phyloP scores from a whole-genome alignment of 2,113 vertebrate species.

The Pelusios castaneus region DNA sequence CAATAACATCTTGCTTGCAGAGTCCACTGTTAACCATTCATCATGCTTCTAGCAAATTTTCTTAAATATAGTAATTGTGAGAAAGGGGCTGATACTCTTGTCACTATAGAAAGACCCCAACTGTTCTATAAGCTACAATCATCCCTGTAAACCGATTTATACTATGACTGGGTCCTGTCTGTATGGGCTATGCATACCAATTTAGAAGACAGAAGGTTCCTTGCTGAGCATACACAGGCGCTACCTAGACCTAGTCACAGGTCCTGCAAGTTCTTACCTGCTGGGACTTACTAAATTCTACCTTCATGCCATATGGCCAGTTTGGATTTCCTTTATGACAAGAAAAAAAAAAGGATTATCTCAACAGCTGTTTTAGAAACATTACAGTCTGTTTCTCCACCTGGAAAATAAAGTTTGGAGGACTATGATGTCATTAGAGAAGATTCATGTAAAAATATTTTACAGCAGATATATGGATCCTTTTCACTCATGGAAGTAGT shows the following conservation, averaged over 20 bases:
- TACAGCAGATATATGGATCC: not conserved
- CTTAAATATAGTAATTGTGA: not conserved
- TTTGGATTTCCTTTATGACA: not conserved
- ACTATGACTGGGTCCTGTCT: not conserved
- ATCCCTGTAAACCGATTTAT: not conserved
- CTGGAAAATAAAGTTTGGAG: not conserved
- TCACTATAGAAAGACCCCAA: not conserved
- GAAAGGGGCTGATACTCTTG: not conserved
- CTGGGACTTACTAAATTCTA: not conserved
- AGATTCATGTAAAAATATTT: not conserved
- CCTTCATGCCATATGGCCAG: not conserved
- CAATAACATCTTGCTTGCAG: no score
- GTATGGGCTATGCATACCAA: not conserved
- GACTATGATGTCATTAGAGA: not conserved
- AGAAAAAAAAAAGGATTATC: not conserved
- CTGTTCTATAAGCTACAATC: not conserved
- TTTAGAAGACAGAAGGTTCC: not conserved
- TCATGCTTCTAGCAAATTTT: not conserved
- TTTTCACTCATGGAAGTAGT: no score
- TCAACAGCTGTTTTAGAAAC: not conserved
- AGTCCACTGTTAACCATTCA: not conserved
- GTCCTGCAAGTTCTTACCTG: not conserved
- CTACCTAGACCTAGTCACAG: not conserved
- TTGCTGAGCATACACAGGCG: not conserved
- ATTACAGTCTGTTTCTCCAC: no score